Evolutionary conservation across 2,113 vertebrate genomes (phyloP).

Genomic region (Chiloscyllium plagiosum): DNA sequence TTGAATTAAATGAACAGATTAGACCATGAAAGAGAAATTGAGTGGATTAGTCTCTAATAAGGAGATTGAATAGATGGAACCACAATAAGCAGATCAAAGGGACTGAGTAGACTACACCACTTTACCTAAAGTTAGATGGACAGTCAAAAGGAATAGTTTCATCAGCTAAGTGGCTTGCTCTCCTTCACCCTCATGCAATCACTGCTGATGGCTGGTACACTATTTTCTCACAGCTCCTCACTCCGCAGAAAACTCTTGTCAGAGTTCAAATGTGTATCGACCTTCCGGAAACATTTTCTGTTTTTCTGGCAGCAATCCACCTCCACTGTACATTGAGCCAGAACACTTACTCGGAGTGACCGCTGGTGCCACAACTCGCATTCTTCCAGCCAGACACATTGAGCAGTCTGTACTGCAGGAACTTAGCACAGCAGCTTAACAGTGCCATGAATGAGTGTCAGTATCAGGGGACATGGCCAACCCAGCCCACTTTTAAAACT

Average conservation of each 20-base stretch:
- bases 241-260: background rate
- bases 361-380: slow-evolving; percentile 22
- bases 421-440: background rate
- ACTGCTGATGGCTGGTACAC: background rate
- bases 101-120: background rate
- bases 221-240: background rate
- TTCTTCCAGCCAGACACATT: slow-evolving; percentile 3
- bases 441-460: background rate
- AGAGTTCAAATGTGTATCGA: slow-evolving; percentile 7
- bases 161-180: background rate
- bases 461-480: background rate
- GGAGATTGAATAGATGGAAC: no score
- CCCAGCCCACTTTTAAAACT: background rate
- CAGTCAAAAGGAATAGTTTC: background rate
- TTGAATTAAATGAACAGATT: background rate
- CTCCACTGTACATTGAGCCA: background rate
- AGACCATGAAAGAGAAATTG: background rate
- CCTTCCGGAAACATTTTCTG: background rate
- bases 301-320: background rate
- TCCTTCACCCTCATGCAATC: background rate
- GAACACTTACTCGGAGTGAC: slow-evolving; percentile 7
- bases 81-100: background rate
- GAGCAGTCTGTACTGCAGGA: background rate
- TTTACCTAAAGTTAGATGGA: background rate
- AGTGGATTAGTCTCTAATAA: background rate